Base-by-base conservation (phyloP, 2,888 invertebrate species). In the Drosophila kokeensis region DNA sequence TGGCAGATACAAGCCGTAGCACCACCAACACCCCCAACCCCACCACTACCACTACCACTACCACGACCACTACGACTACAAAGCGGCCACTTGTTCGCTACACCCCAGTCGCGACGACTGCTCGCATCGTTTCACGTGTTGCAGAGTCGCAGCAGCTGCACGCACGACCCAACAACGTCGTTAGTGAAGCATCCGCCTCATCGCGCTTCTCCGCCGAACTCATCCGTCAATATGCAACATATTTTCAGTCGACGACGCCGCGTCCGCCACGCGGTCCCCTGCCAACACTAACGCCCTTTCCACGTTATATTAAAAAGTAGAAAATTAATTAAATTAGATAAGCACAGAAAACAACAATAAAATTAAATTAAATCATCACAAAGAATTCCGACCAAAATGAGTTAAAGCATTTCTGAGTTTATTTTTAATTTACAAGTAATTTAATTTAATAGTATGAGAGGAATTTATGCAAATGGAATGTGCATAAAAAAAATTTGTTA, bases 201-300 rank as follows among this genome's bases (percentile, higher is more conserved):
- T 54, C 66, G n/a, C 63, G 58, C 8, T 59, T 82, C 29, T 54
- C 78, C 15, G 32, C 73, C 10, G 73, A 60, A 21, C 74, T 81
- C 29, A 73, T 76, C 29, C 68, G 88, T 27, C 81, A 86, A 29
- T 87, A 83, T 67, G 75, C 83, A 30, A 74, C 77, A 48, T 85
- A 90, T 60, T 90, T 83, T 30, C 86, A 89, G 61, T 74, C 69
- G 10, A 88, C 80, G 36, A 90, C 90, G 27, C 70, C 61, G 15
- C 88, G 76, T 10, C 91, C 91, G 34, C 74, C 76, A 1, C 90
- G 88, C 11, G 90, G 90, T 40, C 82, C 83, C 2, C 70, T 90
- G 74, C 90, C 90, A 29, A 90, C 91, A 3, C 72, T 91, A 64
- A 90, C 91, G 30, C 90, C 90, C 34, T 91, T 90, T 69, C 91